These are phyloP conservation scores for Drosophila erecta DNA, from an alignment of 1,140 invertebrate species.

Conservation along the genomic window DNA sequence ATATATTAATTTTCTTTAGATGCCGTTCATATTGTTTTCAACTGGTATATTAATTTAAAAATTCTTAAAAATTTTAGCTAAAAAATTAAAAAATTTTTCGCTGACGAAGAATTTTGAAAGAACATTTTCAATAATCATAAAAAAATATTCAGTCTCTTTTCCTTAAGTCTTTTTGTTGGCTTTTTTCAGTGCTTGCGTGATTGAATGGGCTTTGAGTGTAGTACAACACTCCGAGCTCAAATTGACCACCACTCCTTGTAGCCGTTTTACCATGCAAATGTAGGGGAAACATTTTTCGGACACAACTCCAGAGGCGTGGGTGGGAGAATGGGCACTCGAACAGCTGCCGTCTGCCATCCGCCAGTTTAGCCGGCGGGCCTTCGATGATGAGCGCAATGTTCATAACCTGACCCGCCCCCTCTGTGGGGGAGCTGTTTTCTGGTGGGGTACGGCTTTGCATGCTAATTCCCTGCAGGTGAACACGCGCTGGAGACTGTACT, in stretches of 20 bases:
- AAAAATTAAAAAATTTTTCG: too few relatives aligned
- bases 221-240: constrained; percentile 51
- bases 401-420: constrained; percentile 58
- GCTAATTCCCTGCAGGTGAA: constrained; percentile 76
- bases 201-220: constrained; percentile 77
- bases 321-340: constrained; percentile 20
- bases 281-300: constrained; percentile 69
- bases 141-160: neutral
- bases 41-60: too few relatives aligned
- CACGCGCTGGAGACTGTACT: constrained; percentile 30
- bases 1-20: too few relatives aligned
- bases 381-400: constrained; percentile 72
- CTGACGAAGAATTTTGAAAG: too few relatives aligned
- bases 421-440: constrained; percentile 3
- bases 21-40: too few relatives aligned
- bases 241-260: constrained; percentile 61
- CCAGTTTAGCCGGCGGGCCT: constrained; percentile 48
- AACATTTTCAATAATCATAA: too few relatives aligned
- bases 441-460: constrained; percentile 49
- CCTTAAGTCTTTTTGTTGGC: neutral
- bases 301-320: constrained; percentile 65
- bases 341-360: constrained; percentile 48
- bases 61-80: too few relatives aligned
- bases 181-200: constrained; percentile 38
- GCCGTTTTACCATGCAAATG: constrained; percentile 73